Evolutionary conservation across 2,888 invertebrate genomes (phyloP).

Genomic region (Drosophila falleni): DNA sequence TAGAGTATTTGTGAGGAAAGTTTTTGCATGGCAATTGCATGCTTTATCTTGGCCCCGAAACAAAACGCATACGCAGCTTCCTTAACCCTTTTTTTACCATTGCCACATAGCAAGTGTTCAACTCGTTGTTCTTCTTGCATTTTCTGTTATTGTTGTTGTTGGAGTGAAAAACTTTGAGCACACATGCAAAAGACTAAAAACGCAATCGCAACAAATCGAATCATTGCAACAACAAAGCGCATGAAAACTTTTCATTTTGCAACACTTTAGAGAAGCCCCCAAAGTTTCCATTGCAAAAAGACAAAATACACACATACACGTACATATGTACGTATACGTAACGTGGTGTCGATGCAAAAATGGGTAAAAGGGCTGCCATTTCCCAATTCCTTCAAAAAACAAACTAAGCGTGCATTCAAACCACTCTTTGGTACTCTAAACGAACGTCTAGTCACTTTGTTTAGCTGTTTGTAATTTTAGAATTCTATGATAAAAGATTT

Average conservation of each 20-base stretch:
- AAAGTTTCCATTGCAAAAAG: constrained; percentile 46
- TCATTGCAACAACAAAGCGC: constrained; percentile 72
- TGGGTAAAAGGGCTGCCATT: constrained; percentile 12
- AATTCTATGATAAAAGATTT: not conserved
- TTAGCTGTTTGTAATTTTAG: not conserved
- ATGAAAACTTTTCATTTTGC: constrained; percentile 74
- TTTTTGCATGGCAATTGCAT: constrained; percentile 68
- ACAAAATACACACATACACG: constrained; percentile 38
- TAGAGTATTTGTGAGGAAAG: constrained; percentile 62
- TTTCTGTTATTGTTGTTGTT: constrained; percentile 1
- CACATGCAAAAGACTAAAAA: constrained; percentile 80
- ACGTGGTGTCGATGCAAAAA: constrained; percentile 11
- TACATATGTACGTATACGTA: constrained; percentile 29
- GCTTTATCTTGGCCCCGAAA: constrained; percentile 68
- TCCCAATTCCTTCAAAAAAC: constrained; percentile 56
- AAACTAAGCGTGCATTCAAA: constrained; percentile 65
- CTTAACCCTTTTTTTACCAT: constrained; percentile 16
- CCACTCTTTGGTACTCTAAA: constrained; percentile 44
- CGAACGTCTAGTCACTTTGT: not conserved
- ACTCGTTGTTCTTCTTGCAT: not conserved
- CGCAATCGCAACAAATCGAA: constrained; percentile 81
- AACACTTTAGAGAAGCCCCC: constrained; percentile 65
- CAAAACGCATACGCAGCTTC: constrained; percentile 47
- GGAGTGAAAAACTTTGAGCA: constrained; percentile 56
- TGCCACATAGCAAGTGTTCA: constrained; percentile 4